A percentile compares a stretch with the other conserved stretches of the same genome.
phyloP scores from a whole-genome alignment of 1,140 invertebrate genomes.

The Bombus turneri region DNA sequence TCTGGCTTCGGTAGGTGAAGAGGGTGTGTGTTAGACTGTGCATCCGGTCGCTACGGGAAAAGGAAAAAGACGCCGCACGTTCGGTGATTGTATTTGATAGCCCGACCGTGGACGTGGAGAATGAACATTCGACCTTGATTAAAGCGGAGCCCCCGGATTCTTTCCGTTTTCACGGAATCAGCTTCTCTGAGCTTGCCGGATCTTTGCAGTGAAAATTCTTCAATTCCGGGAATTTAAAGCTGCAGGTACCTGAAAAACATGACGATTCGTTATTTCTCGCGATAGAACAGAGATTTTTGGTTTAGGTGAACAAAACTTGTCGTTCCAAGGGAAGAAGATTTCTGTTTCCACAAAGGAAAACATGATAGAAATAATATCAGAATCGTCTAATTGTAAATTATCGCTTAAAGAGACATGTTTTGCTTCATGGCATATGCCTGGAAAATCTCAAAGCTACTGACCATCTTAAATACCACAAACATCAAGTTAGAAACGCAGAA shows the following conservation, averaged over 20 bases:
- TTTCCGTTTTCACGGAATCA: constrained; percentile 1
- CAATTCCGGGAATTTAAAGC: not conserved
- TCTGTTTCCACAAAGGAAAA: no score
- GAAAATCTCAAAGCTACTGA: no score
- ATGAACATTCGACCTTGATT: constrained; percentile 68
- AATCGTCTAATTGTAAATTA: no score
- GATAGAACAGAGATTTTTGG: not conserved
- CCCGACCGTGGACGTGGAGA: constrained; percentile 59
- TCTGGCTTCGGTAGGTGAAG: constrained; percentile 10
- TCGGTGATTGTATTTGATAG: constrained; percentile 71
- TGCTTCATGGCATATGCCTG: no score
- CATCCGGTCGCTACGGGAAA: not conserved
- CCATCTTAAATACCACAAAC: no score
- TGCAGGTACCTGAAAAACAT: not conserved
- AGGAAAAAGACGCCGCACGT: constrained; percentile 51
- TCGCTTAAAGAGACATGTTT: no score
- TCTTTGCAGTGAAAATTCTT: not conserved
- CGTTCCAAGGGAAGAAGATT: no score
- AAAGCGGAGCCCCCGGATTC: constrained; percentile 34
- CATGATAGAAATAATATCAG: no score
- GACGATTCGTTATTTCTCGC: no score
- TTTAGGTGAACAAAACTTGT: no score
- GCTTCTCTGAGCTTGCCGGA: not conserved
- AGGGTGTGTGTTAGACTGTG: not conserved
- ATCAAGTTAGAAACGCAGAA: no score